These are phyloP conservation scores for Bufotes viridis DNA, from an alignment of 2,797 vertebrate species.

Conservation along the genomic window DNA sequence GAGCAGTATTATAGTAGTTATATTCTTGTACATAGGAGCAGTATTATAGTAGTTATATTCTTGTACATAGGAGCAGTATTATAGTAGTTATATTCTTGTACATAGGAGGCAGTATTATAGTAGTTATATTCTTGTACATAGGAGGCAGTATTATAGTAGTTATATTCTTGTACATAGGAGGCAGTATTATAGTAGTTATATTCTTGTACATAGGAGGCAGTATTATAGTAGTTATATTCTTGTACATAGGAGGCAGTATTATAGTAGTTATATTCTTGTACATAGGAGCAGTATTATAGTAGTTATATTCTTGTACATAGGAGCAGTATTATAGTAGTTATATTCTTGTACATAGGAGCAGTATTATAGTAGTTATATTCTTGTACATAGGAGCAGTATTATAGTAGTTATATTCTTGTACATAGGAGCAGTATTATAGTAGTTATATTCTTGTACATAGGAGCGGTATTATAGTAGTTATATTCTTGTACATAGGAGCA, in stretches of 20 bases:
- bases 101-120: neutral
- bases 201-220: neutral
- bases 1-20: too few species aligned
- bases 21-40: too few species aligned
- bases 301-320: neutral
- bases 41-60: too few species aligned
- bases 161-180: neutral
- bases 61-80: too few species aligned
- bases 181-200: conserved; percentile 4
- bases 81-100: neutral
- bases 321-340: neutral
- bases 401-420: conserved; percentile 5
- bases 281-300: too few species aligned
- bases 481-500: neutral
- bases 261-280: conserved; percentile 1
- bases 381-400: conserved; percentile 1
- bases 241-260: neutral
- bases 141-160: neutral
- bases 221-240: conserved; percentile 6
- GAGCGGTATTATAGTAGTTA: conserved; percentile 8
- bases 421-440: conserved; percentile 3
- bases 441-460: conserved; percentile 13
- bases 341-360: neutral
- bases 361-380: conserved; percentile 5
- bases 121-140: neutral